Percentiles rank a stretch among this genome's conserved stretches.
These are phyloP conservation scores for Corvus moneduloides DNA, from an alignment of 2,113 vertebrate genomes.

Conservation along the genomic window DNA sequence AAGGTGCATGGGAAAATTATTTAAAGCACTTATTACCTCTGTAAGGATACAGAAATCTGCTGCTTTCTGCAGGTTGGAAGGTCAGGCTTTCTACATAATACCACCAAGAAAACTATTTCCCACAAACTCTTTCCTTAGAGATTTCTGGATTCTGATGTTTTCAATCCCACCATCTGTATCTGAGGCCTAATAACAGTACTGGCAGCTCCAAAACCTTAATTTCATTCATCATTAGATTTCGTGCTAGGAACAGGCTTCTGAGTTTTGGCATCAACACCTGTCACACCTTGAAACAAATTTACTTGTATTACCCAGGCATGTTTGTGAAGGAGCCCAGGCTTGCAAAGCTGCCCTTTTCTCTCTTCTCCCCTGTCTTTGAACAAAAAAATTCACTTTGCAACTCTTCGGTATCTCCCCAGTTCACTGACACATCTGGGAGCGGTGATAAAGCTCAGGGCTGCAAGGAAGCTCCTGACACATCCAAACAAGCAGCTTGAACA, in stretches of 20 bases:
- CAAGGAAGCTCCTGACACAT: neutral
- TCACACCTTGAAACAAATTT: conserved; percentile 10
- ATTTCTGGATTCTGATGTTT: neutral
- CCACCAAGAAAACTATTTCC: neutral
- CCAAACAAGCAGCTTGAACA: neutral
- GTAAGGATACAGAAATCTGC: neutral
- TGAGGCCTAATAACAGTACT: neutral
- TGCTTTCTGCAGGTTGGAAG: neutral
- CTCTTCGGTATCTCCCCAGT: neutral
- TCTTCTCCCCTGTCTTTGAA: neutral
- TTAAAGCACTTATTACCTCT: neutral
- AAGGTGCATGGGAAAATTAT: neutral
- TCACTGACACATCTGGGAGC: neutral
- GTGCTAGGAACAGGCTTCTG: neutral
- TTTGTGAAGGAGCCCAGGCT: neutral
- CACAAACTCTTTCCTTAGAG: neutral
- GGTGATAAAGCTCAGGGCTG: neutral
- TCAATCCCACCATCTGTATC: neutral
- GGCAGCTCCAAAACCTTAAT: neutral
- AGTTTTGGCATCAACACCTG: conserved; percentile 24
- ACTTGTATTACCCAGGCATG: neutral
- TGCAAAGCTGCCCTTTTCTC: neutral
- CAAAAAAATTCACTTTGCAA: neutral
- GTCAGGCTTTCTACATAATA: neutral
- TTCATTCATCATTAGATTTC: conserved; percentile 41